Conservation (phyloP, 2,113 vertebrate species). For the Rhineura floridana region DNA sequence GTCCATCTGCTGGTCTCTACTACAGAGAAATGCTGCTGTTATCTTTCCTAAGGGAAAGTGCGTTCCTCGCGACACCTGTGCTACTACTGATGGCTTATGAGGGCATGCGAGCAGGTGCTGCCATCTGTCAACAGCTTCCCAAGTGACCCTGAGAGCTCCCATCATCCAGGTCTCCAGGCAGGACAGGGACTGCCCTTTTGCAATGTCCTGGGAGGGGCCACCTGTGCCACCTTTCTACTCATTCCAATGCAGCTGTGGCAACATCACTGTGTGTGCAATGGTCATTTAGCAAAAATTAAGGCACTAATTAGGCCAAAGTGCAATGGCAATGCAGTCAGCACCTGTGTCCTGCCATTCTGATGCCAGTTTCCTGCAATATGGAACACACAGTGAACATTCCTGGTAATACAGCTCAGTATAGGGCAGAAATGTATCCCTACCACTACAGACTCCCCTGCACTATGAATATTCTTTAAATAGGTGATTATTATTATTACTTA, state of each 20-base stretch:
- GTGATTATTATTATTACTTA: too few relatives aligned
- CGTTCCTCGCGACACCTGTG: background rate
- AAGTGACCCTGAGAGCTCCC: background rate
- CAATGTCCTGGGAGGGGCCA: background rate
- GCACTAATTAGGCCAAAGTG: background rate
- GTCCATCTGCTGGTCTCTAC: background rate
- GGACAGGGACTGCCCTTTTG: background rate
- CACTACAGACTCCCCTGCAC: background rate
- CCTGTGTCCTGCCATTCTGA: background rate
- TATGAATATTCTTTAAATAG: background rate
- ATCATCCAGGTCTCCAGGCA: background rate
- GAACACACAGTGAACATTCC: background rate
- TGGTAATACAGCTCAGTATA: background rate
- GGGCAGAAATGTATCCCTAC: background rate
- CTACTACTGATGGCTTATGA: background rate
- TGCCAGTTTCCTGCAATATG: background rate
- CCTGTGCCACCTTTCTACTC: background rate
- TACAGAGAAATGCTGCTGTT: background rate
- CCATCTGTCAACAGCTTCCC: background rate
- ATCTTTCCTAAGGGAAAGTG: background rate
- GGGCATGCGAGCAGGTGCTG: background rate
- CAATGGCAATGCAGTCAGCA: background rate
- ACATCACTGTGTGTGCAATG: background rate
- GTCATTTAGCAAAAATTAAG: background rate
- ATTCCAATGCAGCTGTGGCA: background rate